These are phyloP conservation scores for Hippocampus guttulatus DNA, from an alignment of 2,113 vertebrate species.

Conservation along the genomic window DNA sequence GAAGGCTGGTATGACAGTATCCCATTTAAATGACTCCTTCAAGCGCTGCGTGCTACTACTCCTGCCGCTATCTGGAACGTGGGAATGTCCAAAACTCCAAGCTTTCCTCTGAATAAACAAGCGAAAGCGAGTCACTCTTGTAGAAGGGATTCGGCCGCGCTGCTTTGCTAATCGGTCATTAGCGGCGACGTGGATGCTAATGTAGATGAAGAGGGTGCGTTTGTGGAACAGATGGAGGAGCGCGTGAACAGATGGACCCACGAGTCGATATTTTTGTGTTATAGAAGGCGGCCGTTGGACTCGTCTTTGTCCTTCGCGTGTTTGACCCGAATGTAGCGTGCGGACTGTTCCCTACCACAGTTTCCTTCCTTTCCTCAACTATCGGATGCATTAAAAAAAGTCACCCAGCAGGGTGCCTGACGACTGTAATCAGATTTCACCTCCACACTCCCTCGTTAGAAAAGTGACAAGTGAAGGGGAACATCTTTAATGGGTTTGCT, in stretches of 20 bases:
- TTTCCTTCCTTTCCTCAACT: not conserved
- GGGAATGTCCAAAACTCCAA: not conserved
- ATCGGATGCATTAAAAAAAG: not conserved
- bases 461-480: constrained; percentile 1
- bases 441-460: not conserved
- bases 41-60: not conserved
- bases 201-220: not conserved
- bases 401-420: not conserved
- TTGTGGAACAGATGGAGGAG: not conserved
- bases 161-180: not conserved
- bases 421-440: constrained; percentile 1
- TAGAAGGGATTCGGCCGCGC: not conserved
- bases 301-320: not conserved
- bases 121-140: not conserved
- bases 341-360: not conserved
- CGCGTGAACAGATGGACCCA: not conserved
- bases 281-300: not conserved
- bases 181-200: not conserved
- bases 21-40: not conserved
- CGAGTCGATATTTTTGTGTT: not conserved
- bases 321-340: not conserved
- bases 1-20: too few relatives aligned
- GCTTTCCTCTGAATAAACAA: not conserved
- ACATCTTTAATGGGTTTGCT: not conserved
- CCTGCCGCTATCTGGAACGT: not conserved